Evolutionary conservation across 1,140 invertebrate species (phyloP).

Genomic region (Pseudomyrmex sp.): DNA sequence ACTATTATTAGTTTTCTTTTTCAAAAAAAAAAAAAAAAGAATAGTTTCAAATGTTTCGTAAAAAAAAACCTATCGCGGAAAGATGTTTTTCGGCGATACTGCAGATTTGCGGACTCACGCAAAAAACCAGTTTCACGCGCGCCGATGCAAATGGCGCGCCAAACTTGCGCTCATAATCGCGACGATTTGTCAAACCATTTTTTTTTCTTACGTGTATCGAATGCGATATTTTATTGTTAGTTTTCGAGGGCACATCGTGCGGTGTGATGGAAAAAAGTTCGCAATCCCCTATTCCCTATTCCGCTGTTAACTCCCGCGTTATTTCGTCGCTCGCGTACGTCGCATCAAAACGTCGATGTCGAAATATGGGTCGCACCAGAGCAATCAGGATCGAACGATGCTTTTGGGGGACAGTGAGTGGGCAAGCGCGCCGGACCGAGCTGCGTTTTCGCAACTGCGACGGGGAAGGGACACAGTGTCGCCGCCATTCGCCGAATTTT

Average conservation of each 20-base stretch:
- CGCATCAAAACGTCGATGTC: slow-evolving; percentile 69
- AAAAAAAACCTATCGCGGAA: not conserved
- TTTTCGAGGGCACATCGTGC: not conserved
- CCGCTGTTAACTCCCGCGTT: slow-evolving; percentile 44
- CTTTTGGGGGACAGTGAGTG: slow-evolving; percentile 57
- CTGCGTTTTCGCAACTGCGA: slow-evolving; percentile 25
- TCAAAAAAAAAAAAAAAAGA: no score
- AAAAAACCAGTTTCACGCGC: not conserved
- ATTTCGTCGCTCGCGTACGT: slow-evolving; percentile 53
- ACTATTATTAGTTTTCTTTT: not conserved
- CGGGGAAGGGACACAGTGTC: not conserved
- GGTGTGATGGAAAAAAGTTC: slow-evolving; percentile 27
- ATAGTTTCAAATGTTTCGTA: no score
- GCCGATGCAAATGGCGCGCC: not conserved
- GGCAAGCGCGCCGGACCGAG: slow-evolving; percentile 34
- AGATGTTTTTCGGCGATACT: no score
- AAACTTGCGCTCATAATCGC: not conserved
- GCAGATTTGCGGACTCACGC: no score
- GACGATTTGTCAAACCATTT: not conserved
- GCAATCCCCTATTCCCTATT: slow-evolving; percentile 20
- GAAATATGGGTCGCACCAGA: slow-evolving; percentile 71
- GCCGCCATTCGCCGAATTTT: slow-evolving; percentile 57
- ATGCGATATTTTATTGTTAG: slow-evolving; percentile 12
- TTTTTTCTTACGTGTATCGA: not conserved
- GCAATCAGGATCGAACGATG: slow-evolving; percentile 70